These are phyloP conservation scores for Burhinus bistriatus DNA, from an alignment of 2,113 vertebrate species.

Conservation along the genomic window DNA sequence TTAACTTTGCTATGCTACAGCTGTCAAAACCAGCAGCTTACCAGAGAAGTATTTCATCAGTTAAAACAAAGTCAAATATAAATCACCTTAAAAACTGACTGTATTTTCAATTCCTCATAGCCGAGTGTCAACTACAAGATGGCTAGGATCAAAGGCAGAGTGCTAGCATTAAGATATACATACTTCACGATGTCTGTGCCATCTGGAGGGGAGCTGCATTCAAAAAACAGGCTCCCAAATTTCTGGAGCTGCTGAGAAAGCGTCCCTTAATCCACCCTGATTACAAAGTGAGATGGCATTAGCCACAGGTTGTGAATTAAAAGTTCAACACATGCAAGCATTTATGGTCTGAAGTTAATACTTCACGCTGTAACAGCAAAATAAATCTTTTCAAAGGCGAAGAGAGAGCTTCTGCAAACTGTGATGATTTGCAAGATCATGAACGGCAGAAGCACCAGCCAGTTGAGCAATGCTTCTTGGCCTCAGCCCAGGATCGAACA, in stretches of 20 bases:
- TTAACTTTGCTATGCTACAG: neutral
- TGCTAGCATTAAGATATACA: accelerated
- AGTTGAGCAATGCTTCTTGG: neutral
- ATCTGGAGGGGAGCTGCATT: neutral
- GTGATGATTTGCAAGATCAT: accelerated
- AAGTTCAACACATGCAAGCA: accelerated
- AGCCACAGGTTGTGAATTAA: neutral
- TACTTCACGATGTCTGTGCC: neutral
- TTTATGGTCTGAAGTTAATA: neutral
- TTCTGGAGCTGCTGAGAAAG: neutral
- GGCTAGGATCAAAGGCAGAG: neutral
- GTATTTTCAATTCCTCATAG: neutral
- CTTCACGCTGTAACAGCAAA: neutral
- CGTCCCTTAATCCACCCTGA: neutral
- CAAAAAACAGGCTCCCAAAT: neutral
- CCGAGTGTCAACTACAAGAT: neutral
- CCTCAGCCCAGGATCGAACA: accelerated
- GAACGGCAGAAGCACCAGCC: neutral
- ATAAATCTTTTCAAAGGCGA: neutral
- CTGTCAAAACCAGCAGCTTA: neutral
- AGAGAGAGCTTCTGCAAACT: neutral
- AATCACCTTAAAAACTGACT: neutral
- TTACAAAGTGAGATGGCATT: neutral
- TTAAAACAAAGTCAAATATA: neutral
- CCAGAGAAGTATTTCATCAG: neutral